Conservation (phyloP, 2,888 invertebrate species). For the Anthrax anthrax region DNA sequence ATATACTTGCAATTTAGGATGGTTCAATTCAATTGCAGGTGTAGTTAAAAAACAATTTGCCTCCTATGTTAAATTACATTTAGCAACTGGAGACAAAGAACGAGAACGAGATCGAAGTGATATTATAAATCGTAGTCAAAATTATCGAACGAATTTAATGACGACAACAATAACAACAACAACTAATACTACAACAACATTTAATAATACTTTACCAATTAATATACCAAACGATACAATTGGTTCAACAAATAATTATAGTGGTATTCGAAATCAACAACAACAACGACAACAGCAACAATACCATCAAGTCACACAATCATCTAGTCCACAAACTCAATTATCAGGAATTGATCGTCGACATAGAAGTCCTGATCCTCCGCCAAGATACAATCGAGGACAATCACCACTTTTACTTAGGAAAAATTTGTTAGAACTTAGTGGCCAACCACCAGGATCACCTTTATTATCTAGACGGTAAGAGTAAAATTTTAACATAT, state of each 20-base stretch:
- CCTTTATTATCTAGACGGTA: slow-evolving; percentile 42
- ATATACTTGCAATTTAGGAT: slow-evolving; percentile 32
- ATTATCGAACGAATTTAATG: slow-evolving; percentile 9
- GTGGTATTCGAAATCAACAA: slow-evolving; percentile 4
- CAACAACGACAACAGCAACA: slow-evolving; percentile 6
- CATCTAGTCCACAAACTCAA: slow-evolving; percentile 2
- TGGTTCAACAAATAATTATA: background rate
- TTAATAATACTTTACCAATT: background rate
- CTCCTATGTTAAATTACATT: slow-evolving; percentile 69
- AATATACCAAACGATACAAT: background rate
- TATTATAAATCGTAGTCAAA: background rate
- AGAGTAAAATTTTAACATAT: slow-evolving; percentile 7
- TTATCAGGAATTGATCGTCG: slow-evolving; percentile 18
- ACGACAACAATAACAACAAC: slow-evolving; percentile 1
- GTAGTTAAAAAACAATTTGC: slow-evolving; percentile 66
- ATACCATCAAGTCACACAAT: background rate
- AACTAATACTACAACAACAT: background rate
- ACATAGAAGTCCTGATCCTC: slow-evolving; percentile 47
- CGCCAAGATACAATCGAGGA: slow-evolving; percentile 37
- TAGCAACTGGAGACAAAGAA: slow-evolving; percentile 36
- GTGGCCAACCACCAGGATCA: slow-evolving; percentile 35
- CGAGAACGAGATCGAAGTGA: background rate
- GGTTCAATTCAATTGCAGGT: slow-evolving; percentile 54
- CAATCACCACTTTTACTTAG: slow-evolving; percentile 42
- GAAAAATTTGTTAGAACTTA: slow-evolving; percentile 41